These are phyloP conservation scores for Ennomos fuscantarius DNA, from an alignment of 2,888 invertebrate species.

Conservation along the genomic window DNA sequence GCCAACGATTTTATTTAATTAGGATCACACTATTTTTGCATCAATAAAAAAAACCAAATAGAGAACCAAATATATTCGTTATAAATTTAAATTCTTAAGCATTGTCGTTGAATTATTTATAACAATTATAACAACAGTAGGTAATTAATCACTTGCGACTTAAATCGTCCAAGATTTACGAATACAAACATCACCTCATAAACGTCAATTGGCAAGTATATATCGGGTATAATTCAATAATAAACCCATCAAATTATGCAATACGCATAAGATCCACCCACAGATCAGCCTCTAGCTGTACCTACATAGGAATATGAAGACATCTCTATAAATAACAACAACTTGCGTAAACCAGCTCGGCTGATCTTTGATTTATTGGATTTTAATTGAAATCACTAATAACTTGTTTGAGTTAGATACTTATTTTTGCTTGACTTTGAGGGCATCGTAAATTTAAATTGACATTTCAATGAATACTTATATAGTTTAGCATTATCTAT, in stretches of 20 bases:
- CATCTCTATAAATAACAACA: slow-evolving; percentile 27
- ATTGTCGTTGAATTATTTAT: no score
- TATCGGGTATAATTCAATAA: slow-evolving; percentile 35
- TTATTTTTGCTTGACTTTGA: slow-evolving; percentile 7
- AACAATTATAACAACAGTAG: no score
- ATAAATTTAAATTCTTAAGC: no score
- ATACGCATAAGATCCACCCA: slow-evolving; percentile 53
- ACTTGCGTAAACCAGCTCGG: slow-evolving; percentile 16
- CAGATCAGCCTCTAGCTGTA: slow-evolving; percentile 27
- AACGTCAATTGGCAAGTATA: slow-evolving; percentile 17
- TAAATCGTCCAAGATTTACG: slow-evolving; percentile 4
- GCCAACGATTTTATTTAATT: no score
- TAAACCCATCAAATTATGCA: slow-evolving; percentile 63
- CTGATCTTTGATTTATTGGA: slow-evolving; percentile 17
- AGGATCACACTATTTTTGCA: no score
- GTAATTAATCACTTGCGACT: no score
- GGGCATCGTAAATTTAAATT: neutral
- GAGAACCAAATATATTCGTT: no score
- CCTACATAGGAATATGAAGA: slow-evolving; percentile 25
- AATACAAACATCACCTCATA: slow-evolving; percentile 21
- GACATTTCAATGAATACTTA: no score
- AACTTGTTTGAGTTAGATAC: slow-evolving; percentile 14
- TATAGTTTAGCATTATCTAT: no score
- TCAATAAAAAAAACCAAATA: no score
- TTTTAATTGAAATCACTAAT: slow-evolving; percentile 24